phyloP scores from a whole-genome alignment of 2,113 vertebrate species.

The Deroptyus accipitrinus region DNA sequence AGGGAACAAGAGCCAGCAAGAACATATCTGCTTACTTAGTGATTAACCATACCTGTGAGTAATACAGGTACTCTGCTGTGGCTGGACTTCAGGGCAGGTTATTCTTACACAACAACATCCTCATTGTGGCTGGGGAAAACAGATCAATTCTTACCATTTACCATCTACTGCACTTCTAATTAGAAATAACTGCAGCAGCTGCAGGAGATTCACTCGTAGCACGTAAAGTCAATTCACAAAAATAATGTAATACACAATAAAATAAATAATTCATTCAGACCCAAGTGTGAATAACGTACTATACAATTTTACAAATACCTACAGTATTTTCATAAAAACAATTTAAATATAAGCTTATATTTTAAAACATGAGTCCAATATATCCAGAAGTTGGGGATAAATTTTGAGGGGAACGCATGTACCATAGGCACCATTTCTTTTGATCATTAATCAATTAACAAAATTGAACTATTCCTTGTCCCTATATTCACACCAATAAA shows the following conservation, averaged over 20 bases:
- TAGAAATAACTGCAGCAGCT: neutral
- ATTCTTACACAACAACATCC: neutral
- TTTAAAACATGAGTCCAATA: neutral
- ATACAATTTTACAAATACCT: neutral
- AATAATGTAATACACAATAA: accelerated
- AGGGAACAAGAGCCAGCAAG: neutral
- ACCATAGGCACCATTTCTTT: neutral
- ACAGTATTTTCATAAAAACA: neutral
- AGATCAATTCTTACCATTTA: neutral
- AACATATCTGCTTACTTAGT: neutral
- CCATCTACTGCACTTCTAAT: too few relatives aligned
- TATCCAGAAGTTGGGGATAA: neutral
- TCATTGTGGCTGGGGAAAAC: neutral
- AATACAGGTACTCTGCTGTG: neutral
- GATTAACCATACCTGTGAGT: neutral
- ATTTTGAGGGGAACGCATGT: neutral
- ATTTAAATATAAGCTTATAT: neutral
- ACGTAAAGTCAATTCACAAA: neutral
- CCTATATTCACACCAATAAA: neutral
- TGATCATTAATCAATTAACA: neutral
- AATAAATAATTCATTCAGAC: neutral
- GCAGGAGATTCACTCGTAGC: neutral
- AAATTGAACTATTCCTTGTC: neutral
- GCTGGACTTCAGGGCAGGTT: too few relatives aligned
- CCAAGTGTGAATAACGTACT: neutral